Evolutionary conservation across 2,888 invertebrate species (phyloP), one percentile per base, ranked within the genome.

Genomic region (Spisula subtruncata): DNA sequence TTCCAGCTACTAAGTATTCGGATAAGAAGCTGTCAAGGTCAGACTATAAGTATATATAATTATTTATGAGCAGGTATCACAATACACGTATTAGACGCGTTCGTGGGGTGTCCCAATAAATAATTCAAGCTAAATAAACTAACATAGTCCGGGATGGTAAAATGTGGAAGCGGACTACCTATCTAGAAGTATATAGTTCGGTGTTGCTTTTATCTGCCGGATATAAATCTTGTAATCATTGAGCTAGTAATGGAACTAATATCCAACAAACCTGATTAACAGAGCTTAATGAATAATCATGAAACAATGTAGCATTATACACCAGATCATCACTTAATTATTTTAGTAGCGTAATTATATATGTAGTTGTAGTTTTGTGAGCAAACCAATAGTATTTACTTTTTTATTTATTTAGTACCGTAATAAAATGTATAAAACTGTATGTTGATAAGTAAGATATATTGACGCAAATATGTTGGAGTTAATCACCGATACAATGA

Each of bases 71-170:
- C 71, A 6, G 8, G 16, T 35, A 32, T 14, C 75, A 75, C 35
- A 75, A 18, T n/a, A 25, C 16, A 32, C 75, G 12, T 18, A 35
- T 32, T 14, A 35, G 25, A 32, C 75, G 32, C 35, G 32, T 16
- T 32, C 29, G 75, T 75, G 12, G 25, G 12, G 25, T 32, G 25
- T 35, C 8, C 29, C 29, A 14, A 75, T 75, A 75, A 75, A 75
- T 75, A 18, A 75, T 75, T 75, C 75, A 75, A 75, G 32, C 71
- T 29, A 71, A 32, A 16, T 35, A 25, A 75, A 71, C 60, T n/a
- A 25, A 6, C 60, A n/a, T 4, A 5, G 16, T 0, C 5, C 2
- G 35, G 32, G 14, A 75, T 1, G 75, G 16, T 35, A 14, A 75
- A 75, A 10, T 35, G 2, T 41, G 12, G 0, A 16, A 75, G 0